Conservation (phyloP, 1,140 invertebrate genomes). For the Psix sp. region DNA sequence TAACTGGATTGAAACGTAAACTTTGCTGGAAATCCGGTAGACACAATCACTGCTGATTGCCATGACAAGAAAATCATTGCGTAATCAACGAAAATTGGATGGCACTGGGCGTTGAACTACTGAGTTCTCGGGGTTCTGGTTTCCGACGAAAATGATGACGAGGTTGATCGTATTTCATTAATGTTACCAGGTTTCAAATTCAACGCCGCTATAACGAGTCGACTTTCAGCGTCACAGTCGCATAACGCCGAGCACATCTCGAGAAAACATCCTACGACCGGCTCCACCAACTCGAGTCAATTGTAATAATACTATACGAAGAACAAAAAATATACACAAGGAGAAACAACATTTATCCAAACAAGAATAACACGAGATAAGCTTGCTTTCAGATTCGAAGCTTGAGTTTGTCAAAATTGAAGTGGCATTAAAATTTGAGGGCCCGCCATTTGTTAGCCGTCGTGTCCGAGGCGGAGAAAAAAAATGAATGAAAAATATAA, state of each 20-base stretch:
- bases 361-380: too few relatives aligned
- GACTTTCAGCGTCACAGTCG: conserved; percentile 13
- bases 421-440: too few relatives aligned
- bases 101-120: conserved; percentile 38
- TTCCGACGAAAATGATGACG: conserved; percentile 49
- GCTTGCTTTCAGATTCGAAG: too few relatives aligned
- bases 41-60: conserved; percentile 24
- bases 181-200: conserved; percentile 46
- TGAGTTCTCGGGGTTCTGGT: conserved; percentile 39
- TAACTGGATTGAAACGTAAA: not conserved
- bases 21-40: not conserved
- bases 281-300: too few relatives aligned
- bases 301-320: too few relatives aligned
- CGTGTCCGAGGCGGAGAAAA: too few relatives aligned
- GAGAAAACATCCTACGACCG: too few relatives aligned
- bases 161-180: conserved; percentile 52
- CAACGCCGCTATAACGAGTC: conserved; percentile 45
- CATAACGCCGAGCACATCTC: not conserved
- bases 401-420: too few relatives aligned
- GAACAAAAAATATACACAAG: too few relatives aligned
- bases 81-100: conserved; percentile 19
- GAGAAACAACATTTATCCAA: too few relatives aligned
- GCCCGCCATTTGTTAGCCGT: too few relatives aligned
- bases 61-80: conserved; percentile 14
- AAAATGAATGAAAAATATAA: too few relatives aligned